These are phyloP conservation scores for Axis porcinus DNA, from an alignment of 2,113 vertebrate species.

Conservation along the genomic window DNA sequence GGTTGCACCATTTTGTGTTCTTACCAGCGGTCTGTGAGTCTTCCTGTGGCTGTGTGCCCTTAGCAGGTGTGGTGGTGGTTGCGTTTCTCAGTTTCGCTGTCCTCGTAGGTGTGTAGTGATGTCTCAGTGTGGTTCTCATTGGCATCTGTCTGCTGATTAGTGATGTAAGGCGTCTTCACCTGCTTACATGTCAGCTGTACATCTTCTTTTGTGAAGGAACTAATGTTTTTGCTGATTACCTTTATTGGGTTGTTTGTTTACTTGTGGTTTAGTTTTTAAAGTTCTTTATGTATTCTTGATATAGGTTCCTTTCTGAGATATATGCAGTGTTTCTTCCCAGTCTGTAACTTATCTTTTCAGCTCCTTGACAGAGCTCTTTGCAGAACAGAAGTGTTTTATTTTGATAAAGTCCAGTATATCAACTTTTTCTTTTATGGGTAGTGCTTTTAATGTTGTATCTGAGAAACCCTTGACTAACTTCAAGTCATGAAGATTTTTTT, in stretches of 20 bases:
- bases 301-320: background rate
- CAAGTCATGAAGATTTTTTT: background rate
- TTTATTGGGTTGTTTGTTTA: background rate
- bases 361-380: background rate
- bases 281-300: background rate
- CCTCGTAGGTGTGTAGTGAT: background rate
- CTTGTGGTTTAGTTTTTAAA: background rate
- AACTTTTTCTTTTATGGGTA: background rate
- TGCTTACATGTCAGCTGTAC: background rate
- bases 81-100: background rate
- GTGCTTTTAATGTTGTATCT: background rate
- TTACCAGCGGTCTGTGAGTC: fast-evolving
- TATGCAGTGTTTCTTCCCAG: background rate
- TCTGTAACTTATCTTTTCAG: background rate
- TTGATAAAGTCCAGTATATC: background rate
- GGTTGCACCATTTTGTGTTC: background rate
- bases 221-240: background rate
- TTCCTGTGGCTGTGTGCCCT: background rate
- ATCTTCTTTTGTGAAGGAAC: background rate
- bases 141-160: background rate
- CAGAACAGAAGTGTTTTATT: background rate
- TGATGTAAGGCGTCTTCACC: background rate
- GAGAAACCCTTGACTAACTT: background rate
- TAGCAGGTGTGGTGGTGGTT: background rate
- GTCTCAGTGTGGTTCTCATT: background rate